A percentile compares a stretch with the other conserved stretches of the same genome.
phyloP scores from a whole-genome alignment of 2,797 vertebrate genomes.

The Orestias chungarensis region DNA sequence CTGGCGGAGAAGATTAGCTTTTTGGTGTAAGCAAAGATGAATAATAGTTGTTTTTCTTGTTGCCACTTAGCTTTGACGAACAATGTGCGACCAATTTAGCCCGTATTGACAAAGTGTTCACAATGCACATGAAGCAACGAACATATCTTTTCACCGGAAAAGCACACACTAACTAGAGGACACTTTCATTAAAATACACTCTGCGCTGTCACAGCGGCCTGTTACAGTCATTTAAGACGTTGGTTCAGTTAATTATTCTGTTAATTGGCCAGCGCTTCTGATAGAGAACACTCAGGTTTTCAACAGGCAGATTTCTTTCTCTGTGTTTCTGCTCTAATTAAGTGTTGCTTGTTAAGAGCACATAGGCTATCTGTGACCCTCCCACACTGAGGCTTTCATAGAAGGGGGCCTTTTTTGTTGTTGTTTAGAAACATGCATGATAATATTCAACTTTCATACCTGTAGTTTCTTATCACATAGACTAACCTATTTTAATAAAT shows the following conservation, averaged over 20 bases:
- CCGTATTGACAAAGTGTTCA: slow-evolving; percentile 39
- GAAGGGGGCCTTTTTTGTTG: slow-evolving; percentile 9
- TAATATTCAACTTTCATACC: slow-evolving; percentile 3
- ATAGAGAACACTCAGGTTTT: slow-evolving; percentile 41
- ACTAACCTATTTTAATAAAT: neutral
- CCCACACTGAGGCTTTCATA: neutral
- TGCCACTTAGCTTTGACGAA: slow-evolving; percentile 40
- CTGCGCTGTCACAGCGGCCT: slow-evolving; percentile 62
- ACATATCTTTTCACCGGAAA: slow-evolving; percentile 59
- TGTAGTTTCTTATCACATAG: neutral
- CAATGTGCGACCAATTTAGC: slow-evolving; percentile 62
- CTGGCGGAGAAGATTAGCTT: slow-evolving; percentile 45
- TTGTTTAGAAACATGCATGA: neutral
- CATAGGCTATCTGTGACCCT: slow-evolving; percentile 12
- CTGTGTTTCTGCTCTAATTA: slow-evolving; percentile 38
- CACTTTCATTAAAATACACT: slow-evolving; percentile 78
- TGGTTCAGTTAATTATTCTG: slow-evolving; percentile 76
- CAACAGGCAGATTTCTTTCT: slow-evolving; percentile 33
- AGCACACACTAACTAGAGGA: slow-evolving; percentile 64
- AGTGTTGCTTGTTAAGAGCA: neutral
- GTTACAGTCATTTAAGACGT: slow-evolving; percentile 71
- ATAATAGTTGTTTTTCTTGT: slow-evolving; percentile 34
- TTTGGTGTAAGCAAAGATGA: slow-evolving; percentile 23
- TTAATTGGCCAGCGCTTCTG: slow-evolving; percentile 69
- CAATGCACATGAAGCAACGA: slow-evolving; percentile 44